Base-by-base conservation (phyloP, 1,140 invertebrate species). In the Drosophila sturtevanti region DNA sequence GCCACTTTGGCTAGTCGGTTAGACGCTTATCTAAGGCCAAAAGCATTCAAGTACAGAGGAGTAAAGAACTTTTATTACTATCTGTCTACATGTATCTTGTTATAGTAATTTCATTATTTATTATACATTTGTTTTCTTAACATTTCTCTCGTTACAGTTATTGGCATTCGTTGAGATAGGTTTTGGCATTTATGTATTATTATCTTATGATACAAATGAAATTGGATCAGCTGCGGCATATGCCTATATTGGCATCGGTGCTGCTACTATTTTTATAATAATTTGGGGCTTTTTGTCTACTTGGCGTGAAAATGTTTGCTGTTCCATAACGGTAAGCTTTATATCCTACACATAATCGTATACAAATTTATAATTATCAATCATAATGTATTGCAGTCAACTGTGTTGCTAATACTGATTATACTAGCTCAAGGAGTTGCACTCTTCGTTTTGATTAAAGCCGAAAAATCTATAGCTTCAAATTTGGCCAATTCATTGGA, bases 201-300 rank as follows among this genome's bases (percentile, higher is more conserved):
- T 67, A 6, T 86, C 90, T 41, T 90, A 91, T 22, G 37, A 90
- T 22, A 63, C 71, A 1, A 80, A 90, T 51, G 41, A 75, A 16
- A 31, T 85, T 5, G 86, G 82, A 5, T 0, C 10, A 0, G 1
- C 41, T 6, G 27, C 65, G 2, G 69, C 82, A 21, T 76, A 68
- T 22, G 48, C 63, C 1, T 91, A 89, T 34, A 70, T 85, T 27
- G 68, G 21, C 10, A 16, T 91, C 12, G 90, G 90, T 14, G 59
- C 51, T 0, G 60, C 70, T 22, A 77, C 76, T 52, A 38, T 91
- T 0, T 1, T 90, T 9, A 37, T 91, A 7, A 52, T 91, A 4
- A 6, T 91, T 12, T 90, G 90, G 80, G 84, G 86, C n/a, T 82
- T 72, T 58, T 66, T 91, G 27, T 66, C 90, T n/a, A 82, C 90